Evolutionary conservation across 1,140 invertebrate genomes (phyloP), one percentile per base, ranked within the genome.

Genomic region (Camponotus floridanus): DNA sequence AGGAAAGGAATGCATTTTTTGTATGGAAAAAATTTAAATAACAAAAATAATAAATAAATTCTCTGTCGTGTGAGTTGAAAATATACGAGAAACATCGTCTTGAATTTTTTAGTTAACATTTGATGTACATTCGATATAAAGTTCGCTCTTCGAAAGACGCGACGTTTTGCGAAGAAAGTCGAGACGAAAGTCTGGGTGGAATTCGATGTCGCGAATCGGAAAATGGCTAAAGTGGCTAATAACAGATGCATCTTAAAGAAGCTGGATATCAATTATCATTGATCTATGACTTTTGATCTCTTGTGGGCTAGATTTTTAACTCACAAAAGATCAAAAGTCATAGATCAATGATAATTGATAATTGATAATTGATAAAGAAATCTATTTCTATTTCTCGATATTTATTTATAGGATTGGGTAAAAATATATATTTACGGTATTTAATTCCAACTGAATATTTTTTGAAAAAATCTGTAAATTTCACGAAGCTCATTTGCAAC

Each of bases 201-300:
- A 45, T 81, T 81, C 67, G 79, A 81, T 71, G n/a, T 45, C 33
- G 33, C 26, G n/a, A 71, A 31, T 76, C 51, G 61, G 21, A 33
- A 88, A 88, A 89, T 89, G 87, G 65, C 39, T 74, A 70, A 79
- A 89, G 39, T 86, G 88, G 62, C 70, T 89, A 89, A 88, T 67
- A 81, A 73, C 55, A 61, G 59, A 51, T 67, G 67, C 39, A 51
- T 9, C 39, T 48, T 39, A 45, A 26, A 57, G 70, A 81, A 83
- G 48, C 68, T 21, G 26, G 62, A 71, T 73, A 73, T 39, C 39
- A 61, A 61, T 68, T 73, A 73, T 39, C 39, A 61, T 73, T 68
- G 67, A 31, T 21, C 42, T 74, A 42, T 57, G 39, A 48, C 39
- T 33, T 83, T 39, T 42, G 42, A 9, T 45, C 31, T 42, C 9